phyloP scores from a whole-genome alignment of 2,888 invertebrate species.

The Oligia fasciuncula region DNA sequence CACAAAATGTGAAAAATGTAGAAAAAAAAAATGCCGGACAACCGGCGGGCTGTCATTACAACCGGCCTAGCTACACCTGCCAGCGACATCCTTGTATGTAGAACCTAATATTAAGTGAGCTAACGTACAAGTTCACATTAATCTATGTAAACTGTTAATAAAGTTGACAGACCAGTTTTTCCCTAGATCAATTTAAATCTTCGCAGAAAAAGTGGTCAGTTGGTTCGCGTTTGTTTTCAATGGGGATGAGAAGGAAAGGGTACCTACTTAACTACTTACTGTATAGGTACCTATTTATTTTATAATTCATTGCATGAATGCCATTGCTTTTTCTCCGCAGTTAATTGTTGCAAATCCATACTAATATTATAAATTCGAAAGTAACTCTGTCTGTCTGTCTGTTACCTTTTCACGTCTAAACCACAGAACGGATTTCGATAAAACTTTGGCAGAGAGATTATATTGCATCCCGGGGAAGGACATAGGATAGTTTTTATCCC shows the following conservation, averaged over 20 bases:
- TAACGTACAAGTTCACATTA: constrained; percentile 43
- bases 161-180: constrained; percentile 43
- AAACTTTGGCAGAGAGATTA: too few species aligned
- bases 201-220: constrained; percentile 2
- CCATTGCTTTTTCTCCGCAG: neutral
- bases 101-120: constrained; percentile 56
- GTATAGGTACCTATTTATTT: neutral
- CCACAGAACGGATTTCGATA: too few species aligned
- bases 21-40: constrained; percentile 42
- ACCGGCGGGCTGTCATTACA: constrained; percentile 52
- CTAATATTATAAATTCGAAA: too few species aligned
- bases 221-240: neutral
- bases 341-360: neutral
- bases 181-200: constrained; percentile 29
- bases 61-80: constrained; percentile 63
- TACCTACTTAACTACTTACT: neutral
- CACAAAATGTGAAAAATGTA: constrained; percentile 46
- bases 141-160: constrained; percentile 46
- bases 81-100: constrained; percentile 30
- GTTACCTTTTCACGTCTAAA: too few species aligned
- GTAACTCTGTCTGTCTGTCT: too few species aligned
- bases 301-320: neutral
- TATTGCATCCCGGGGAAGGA: too few species aligned
- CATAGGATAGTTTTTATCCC: too few species aligned
- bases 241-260: neutral